phyloP scores from a whole-genome alignment of 2,113 vertebrate genomes.

The Mixornis gularis region DNA sequence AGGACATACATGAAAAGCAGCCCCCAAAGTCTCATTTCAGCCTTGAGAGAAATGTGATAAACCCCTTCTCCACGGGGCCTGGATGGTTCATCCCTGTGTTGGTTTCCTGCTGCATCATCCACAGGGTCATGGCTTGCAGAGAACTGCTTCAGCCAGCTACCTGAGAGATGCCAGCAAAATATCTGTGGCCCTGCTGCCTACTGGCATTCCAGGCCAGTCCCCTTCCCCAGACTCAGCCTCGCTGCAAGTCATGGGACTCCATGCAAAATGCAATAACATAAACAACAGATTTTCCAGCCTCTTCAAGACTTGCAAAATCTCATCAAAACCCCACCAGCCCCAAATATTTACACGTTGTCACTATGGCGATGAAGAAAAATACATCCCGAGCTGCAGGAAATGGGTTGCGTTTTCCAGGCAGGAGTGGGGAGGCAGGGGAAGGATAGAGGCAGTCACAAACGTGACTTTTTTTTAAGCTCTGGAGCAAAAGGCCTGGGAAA shows the following conservation, averaged over 20 bases:
- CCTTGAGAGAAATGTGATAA: neutral
- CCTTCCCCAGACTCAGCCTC: neutral
- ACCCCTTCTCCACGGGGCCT: neutral
- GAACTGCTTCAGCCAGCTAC: neutral
- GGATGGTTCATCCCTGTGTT: neutral
- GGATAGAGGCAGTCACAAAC: neutral
- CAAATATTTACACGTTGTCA: constrained; percentile 1
- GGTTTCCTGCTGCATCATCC: neutral
- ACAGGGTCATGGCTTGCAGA: neutral
- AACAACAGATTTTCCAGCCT: neutral
- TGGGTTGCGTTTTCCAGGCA: neutral
- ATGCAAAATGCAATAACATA: neutral
- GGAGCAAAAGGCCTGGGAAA: constrained; percentile 19
- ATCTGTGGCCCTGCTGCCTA: accelerated
- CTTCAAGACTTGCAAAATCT: neutral
- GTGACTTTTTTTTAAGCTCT: neutral
- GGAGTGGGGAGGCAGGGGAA: neutral
- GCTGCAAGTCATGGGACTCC: neutral
- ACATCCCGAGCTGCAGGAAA: neutral
- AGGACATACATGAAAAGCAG: neutral
- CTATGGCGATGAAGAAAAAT: constrained; percentile 34
- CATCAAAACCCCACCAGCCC: neutral
- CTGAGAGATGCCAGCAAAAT: neutral
- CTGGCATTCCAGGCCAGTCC: neutral
- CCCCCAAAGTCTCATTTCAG: neutral